phyloP scores from a whole-genome alignment of 2,888 invertebrate species.

The Clitarchus hookeri region DNA sequence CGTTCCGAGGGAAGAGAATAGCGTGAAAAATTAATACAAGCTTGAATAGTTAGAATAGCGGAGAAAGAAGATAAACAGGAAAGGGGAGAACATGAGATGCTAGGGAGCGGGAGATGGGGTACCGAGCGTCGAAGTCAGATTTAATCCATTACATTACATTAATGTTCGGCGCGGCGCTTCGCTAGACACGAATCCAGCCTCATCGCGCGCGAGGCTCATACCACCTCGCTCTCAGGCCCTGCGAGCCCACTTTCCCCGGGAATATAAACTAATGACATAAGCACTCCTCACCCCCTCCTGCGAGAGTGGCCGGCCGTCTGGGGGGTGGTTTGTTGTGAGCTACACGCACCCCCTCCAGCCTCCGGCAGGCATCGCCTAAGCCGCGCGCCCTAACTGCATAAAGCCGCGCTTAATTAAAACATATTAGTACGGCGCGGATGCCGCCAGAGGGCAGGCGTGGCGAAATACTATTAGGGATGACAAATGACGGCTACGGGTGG shows the following conservation, averaged over 20 bases:
- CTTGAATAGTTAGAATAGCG: too few relatives aligned
- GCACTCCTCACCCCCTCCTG: slow-evolving; percentile 37
- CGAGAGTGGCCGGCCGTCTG: not conserved
- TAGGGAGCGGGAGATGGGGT: too few relatives aligned
- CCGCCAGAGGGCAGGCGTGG: slow-evolving; percentile 39
- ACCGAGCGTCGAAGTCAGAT: not conserved
- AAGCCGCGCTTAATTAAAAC: slow-evolving; percentile 43
- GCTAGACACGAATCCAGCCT: not conserved
- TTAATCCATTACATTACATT: slow-evolving; percentile 10
- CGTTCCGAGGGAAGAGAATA: too few relatives aligned
- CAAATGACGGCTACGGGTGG: slow-evolving; percentile 38
- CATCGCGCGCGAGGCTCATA: not conserved
- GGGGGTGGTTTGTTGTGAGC: slow-evolving; percentile 45
- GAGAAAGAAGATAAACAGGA: too few relatives aligned
- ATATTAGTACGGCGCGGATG: slow-evolving; percentile 41
- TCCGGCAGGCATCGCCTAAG: slow-evolving; percentile 26
- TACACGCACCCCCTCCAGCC: slow-evolving; percentile 24
- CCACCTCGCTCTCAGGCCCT: not conserved
- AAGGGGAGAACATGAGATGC: too few relatives aligned
- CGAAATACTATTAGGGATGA: slow-evolving; percentile 42
- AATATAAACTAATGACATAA: slow-evolving; percentile 41
- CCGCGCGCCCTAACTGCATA: slow-evolving; percentile 41
- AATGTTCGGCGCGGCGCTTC: not conserved
- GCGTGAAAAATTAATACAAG: too few relatives aligned
- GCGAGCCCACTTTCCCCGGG: slow-evolving; percentile 12